phyloP scores from a whole-genome alignment of 2,888 invertebrate genomes.

The Timandra comae region DNA sequence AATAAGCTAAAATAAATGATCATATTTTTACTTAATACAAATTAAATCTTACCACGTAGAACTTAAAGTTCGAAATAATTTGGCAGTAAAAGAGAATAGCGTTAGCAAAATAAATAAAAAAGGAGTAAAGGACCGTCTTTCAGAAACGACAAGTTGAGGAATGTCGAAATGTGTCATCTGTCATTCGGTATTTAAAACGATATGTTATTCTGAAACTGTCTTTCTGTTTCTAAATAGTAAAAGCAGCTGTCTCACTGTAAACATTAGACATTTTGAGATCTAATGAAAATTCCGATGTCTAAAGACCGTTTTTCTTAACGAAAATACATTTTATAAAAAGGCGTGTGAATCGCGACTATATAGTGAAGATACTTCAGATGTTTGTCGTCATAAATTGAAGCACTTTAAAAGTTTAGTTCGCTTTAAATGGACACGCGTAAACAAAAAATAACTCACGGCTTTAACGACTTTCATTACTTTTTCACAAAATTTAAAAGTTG shows the following conservation, averaged over 20 bases:
- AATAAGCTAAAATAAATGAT: too few relatives aligned
- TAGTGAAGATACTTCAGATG: constrained; percentile 6
- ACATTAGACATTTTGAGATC: constrained; percentile 52
- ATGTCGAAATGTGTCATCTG: constrained; percentile 77
- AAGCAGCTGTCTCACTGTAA: constrained; percentile 60
- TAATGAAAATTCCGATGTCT: constrained; percentile 52
- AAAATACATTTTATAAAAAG: constrained; percentile 20
- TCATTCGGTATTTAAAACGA: constrained; percentile 74
- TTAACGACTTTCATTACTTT: constrained; percentile 5
- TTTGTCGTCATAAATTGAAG: constrained; percentile 13
- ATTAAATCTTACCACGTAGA: constrained; percentile 28
- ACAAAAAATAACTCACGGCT: constrained; percentile 13
- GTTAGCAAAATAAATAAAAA: constrained; percentile 55
- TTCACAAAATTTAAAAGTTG: background rate
- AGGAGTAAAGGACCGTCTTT: constrained; percentile 51
- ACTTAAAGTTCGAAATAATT: too few relatives aligned
- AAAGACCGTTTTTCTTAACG: constrained; percentile 24
- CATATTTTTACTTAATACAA: too few relatives aligned
- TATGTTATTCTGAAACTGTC: constrained; percentile 70
- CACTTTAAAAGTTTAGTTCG: constrained; percentile 12
- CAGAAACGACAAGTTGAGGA: constrained; percentile 74
- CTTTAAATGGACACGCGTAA: constrained; percentile 10
- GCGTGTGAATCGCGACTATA: constrained; percentile 16
- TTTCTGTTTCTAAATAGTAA: constrained; percentile 59
- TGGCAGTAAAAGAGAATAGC: constrained; percentile 25